Conservation (phyloP, 2,113 vertebrate genomes). For the Chaetorhynchus papuensis region DNA sequence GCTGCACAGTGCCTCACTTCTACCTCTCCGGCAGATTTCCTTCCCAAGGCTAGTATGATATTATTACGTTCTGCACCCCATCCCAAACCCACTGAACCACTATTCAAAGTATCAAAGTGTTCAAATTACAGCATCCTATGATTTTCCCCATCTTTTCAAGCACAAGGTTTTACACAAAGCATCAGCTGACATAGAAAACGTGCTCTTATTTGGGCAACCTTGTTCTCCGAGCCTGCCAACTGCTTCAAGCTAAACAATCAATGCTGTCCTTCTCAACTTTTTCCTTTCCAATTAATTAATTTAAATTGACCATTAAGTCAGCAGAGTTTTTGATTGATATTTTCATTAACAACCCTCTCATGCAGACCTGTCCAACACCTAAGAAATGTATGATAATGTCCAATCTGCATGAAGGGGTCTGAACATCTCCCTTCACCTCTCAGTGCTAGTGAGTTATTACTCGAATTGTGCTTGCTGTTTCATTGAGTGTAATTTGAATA, state of each 20-base stretch:
- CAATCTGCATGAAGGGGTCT: constrained; percentile 75
- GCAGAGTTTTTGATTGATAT: constrained; percentile 87
- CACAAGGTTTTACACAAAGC: background rate
- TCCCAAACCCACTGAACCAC: background rate
- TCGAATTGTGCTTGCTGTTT: constrained; percentile 73
- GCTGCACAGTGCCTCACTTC: background rate
- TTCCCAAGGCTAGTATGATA: background rate
- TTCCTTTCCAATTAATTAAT: constrained; percentile 88
- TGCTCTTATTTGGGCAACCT: constrained; percentile 17
- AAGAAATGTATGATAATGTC: constrained; percentile 87
- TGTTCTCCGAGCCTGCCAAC: background rate
- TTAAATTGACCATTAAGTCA: constrained; percentile 89
- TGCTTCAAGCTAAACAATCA: constrained; percentile 61
- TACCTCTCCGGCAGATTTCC: background rate
- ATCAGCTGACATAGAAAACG: background rate
- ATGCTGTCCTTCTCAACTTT: constrained; percentile 69
- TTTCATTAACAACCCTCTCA: constrained; percentile 83
- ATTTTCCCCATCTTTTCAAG: background rate
- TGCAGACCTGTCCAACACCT: constrained; percentile 84
- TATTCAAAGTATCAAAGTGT: background rate
- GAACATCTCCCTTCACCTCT: constrained; percentile 73
- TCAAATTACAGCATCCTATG: background rate
- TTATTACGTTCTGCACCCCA: background rate
- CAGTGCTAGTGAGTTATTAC: constrained; percentile 83
- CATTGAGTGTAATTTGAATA: constrained; percentile 90